Conservation (phyloP, 2,797 vertebrate genomes). For the Glossophaga mutica region DNA sequence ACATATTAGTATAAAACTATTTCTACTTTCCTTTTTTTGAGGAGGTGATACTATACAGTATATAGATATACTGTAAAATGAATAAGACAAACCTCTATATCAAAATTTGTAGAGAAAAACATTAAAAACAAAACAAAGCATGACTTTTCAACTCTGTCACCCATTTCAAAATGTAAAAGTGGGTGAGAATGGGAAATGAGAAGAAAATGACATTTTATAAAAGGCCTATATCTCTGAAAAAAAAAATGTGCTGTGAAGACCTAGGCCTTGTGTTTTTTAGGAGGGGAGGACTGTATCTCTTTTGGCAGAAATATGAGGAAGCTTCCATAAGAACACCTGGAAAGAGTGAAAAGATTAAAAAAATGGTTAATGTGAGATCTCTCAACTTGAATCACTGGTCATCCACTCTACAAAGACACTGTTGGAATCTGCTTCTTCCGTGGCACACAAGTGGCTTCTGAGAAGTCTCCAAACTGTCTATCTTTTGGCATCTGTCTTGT, state of each 20-base stretch:
- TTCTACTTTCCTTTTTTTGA: neutral
- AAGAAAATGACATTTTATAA: neutral
- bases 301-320: neutral
- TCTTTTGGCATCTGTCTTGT: neutral
- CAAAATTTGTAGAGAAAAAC: neutral
- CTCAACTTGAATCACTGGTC: neutral
- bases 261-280: neutral
- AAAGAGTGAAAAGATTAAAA: neutral
- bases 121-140: neutral
- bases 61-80: neutral
- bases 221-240: neutral
- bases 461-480: neutral
- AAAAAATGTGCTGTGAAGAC: neutral
- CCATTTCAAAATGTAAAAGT: neutral
- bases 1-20: neutral
- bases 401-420: neutral
- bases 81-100: neutral
- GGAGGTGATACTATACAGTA: neutral
- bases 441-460: neutral
- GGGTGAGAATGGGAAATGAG: neutral
- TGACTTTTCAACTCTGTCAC: neutral
- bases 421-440: neutral
- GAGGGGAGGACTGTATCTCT: fast-evolving
- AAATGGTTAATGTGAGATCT: neutral
- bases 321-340: neutral